Conservation (phyloP, 2,113 vertebrate genomes). For the Callithrix jacchus region DNA sequence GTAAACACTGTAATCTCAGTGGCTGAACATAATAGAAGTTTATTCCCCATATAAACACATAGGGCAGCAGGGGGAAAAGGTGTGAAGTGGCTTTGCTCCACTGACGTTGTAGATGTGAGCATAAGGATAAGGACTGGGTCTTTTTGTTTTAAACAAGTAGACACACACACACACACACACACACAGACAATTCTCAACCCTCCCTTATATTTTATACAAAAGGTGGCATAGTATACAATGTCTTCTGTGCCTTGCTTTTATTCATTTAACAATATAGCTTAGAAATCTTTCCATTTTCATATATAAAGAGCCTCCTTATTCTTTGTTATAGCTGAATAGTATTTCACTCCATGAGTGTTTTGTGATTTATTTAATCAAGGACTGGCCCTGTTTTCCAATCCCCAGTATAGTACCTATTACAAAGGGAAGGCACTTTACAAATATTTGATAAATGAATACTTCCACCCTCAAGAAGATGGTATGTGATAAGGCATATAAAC, state of each 20-base stretch:
- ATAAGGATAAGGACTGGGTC: not conserved
- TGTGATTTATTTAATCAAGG: not conserved
- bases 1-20: not conserved
- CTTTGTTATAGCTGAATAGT: not conserved
- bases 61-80: too few relatives aligned
- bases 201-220: not conserved
- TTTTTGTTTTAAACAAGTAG: conserved; percentile 12
- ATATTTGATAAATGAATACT: not conserved
- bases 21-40: not conserved
- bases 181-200: not conserved
- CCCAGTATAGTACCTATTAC: not conserved
- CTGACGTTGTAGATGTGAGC: not conserved
- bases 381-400: not conserved
- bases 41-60: not conserved
- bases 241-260: not conserved
- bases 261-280: not conserved
- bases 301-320: not conserved
- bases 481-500: conserved; percentile 13
- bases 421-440: not conserved
- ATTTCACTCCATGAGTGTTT: not conserved
- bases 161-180: not conserved
- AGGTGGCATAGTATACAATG: not conserved
- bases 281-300: not conserved
- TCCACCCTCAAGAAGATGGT: not conserved
- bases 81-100: not conserved